Evolutionary conservation across 2,888 invertebrate genomes (phyloP).

Genomic region (Lasioglossum oenotherae): DNA sequence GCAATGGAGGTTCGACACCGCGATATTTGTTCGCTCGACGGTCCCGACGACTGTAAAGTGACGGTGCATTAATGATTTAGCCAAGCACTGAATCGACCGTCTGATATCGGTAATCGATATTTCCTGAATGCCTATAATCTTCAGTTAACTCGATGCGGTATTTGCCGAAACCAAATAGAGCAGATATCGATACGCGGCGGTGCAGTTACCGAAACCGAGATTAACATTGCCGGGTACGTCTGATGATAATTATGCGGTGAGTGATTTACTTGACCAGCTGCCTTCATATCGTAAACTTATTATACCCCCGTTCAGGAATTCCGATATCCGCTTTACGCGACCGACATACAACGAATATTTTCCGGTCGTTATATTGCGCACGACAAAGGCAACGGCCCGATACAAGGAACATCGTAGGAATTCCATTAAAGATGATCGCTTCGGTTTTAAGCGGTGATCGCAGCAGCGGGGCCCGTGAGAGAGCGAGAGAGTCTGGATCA

Average conservation of each 20-base stretch:
- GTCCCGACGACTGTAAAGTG: constrained; percentile 3
- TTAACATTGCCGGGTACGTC: constrained; percentile 52
- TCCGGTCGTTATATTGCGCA: constrained; percentile 6
- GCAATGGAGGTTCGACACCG: too few relatives aligned
- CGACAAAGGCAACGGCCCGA: constrained; percentile 6
- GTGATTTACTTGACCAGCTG: constrained; percentile 35
- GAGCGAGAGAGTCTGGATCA: background rate
- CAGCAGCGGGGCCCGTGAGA: background rate
- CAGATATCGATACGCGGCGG: constrained; percentile 42
- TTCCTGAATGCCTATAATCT: constrained; percentile 52
- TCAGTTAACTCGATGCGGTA: constrained; percentile 42
- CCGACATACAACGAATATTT: constrained; percentile 10
- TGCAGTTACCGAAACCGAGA: constrained; percentile 57
- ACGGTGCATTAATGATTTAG: constrained; percentile 20
- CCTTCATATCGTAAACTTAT: constrained; percentile 49
- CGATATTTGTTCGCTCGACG: background rate
- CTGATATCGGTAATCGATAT: constrained; percentile 55
- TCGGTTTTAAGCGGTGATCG: background rate
- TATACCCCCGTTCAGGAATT: constrained; percentile 15
- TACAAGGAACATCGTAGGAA: background rate
- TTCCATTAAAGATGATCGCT: constrained; percentile 1
- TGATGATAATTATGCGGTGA: constrained; percentile 52
- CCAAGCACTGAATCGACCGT: constrained; percentile 6
- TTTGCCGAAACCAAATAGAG: constrained; percentile 59
- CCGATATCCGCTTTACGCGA: constrained; percentile 19